A percentile compares a stretch with the other conserved stretches of the same genome.
Conservation (phyloP, 2,888 invertebrate genomes). For the Drosophila bunnanda region DNA sequence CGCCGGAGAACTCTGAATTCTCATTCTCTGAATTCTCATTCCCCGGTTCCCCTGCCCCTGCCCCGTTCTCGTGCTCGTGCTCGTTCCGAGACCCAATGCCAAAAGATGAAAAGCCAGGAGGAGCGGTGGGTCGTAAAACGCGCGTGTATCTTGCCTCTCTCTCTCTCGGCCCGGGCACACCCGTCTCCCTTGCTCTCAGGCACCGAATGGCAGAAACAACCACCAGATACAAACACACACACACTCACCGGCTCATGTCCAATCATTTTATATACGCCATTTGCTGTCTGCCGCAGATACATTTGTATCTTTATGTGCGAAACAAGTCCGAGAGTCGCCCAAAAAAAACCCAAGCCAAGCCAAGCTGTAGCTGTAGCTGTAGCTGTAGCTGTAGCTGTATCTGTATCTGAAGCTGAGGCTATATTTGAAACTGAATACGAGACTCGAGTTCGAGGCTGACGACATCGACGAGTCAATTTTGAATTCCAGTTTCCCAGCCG, state of each 20-base stretch:
- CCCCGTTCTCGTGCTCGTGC: conserved; percentile 4
- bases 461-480: conserved; percentile 72
- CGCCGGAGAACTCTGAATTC: conserved; percentile 25
- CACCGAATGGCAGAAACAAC: conserved; percentile 56
- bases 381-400: conserved; percentile 31
- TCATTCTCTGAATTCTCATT: conserved; percentile 17
- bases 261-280: conserved; percentile 81
- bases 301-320: conserved; percentile 81
- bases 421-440: conserved; percentile 24
- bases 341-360: conserved; percentile 11
- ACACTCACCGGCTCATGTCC: conserved; percentile 62
- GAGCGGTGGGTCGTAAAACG: conserved; percentile 74
- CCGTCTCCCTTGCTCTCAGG: conserved; percentile 22
- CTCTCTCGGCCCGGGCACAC: conserved; percentile 39
- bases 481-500: conserved; percentile 64
- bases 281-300: conserved; percentile 77
- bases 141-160: conserved; percentile 54
- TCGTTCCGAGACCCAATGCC: conserved; percentile 48
- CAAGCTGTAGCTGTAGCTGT: conserved; percentile 11
- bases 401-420: conserved; percentile 43
- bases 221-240: conserved; percentile 54
- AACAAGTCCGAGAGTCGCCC: conserved; percentile 64
- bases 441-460: conserved; percentile 59
- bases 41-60: no score
- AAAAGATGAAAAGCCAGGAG: conserved; percentile 77